Evolutionary conservation across 2,888 invertebrate genomes (phyloP).

Genomic region (Eilema griseolum): DNA sequence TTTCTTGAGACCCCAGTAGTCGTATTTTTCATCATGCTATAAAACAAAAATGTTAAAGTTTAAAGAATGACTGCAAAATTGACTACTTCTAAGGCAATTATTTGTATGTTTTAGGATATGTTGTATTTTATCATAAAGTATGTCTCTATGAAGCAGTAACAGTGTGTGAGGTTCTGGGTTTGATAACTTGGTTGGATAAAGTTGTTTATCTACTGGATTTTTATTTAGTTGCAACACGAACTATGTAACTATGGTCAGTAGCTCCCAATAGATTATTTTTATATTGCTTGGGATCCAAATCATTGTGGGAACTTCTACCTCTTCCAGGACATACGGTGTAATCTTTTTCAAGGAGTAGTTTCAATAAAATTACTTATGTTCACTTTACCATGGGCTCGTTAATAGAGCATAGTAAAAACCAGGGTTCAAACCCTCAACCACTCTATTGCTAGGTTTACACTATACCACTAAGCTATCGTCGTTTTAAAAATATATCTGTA

Average conservation of each 20-base stretch:
- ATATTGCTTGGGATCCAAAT: too few relatives aligned
- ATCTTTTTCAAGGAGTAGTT: too few relatives aligned
- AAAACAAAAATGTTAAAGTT: constrained; percentile 4
- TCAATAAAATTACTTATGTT: not conserved
- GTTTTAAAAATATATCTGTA: not conserved
- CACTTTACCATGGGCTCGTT: too few relatives aligned
- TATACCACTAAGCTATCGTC: not conserved
- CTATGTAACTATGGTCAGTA: too few relatives aligned
- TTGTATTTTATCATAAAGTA: not conserved
- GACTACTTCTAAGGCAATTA: not conserved
- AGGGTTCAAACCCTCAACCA: not conserved
- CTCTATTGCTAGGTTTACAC: not conserved
- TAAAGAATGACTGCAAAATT: not conserved
- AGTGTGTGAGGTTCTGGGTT: too few relatives aligned
- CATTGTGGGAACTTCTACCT: too few relatives aligned
- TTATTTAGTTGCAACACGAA: too few relatives aligned
- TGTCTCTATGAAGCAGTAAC: not conserved
- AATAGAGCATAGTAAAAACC: not conserved
- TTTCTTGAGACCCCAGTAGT: constrained; percentile 93
- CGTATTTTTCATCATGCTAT: constrained; percentile 82
- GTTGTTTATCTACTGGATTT: too few relatives aligned
- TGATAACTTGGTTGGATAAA: too few relatives aligned
- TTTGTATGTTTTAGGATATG: not conserved
- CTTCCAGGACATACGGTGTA: too few relatives aligned
- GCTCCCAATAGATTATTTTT: too few relatives aligned